Percentiles rank a stretch among this genome's conserved stretches.
Evolutionary conservation across 2,113 vertebrate species (phyloP).

Genomic region (Varanus salvator): DNA sequence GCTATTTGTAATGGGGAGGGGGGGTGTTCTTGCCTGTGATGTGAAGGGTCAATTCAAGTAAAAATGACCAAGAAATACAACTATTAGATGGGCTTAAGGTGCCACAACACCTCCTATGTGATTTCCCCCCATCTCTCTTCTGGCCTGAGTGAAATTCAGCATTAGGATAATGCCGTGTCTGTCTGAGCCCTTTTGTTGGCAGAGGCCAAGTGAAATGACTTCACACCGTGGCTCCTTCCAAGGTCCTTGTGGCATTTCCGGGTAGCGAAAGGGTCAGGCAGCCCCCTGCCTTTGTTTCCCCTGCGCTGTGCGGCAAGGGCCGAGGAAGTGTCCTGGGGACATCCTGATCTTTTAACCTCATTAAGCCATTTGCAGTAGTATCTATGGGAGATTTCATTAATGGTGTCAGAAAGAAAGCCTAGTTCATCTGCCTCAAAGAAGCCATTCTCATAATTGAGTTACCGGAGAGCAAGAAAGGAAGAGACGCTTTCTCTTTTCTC

Average conservation of each 20-base stretch:
- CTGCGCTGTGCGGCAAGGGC: not conserved
- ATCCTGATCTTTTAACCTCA: conserved; percentile 2
- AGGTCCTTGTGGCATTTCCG: not conserved
- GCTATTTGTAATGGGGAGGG: too few species aligned
- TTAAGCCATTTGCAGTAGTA: conserved; percentile 10
- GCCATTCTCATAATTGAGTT: conserved; percentile 36
- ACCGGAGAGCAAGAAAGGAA: conserved; percentile 7
- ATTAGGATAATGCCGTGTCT: not conserved
- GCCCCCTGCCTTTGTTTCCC: not conserved
- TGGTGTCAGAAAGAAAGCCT: conserved; percentile 20
- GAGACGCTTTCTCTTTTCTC: conserved; percentile 23
- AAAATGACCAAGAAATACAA: not conserved
- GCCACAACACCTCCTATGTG: too few species aligned
- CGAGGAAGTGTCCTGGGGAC: conserved; percentile 22
- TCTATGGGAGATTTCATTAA: not conserved
- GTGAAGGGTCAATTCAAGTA: not conserved
- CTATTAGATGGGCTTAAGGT: not conserved
- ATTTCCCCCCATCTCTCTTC: not conserved
- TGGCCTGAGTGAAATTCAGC: not conserved
- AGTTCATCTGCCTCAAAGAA: conserved; percentile 36
- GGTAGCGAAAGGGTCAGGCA: conserved; percentile 1
- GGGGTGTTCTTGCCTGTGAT: not conserved
- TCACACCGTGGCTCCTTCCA: not conserved
- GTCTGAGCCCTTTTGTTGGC: not conserved
- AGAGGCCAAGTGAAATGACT: conserved; percentile 20